phyloP scores from a whole-genome alignment of 2,888 invertebrate genomes.

The Axea sp. region DNA sequence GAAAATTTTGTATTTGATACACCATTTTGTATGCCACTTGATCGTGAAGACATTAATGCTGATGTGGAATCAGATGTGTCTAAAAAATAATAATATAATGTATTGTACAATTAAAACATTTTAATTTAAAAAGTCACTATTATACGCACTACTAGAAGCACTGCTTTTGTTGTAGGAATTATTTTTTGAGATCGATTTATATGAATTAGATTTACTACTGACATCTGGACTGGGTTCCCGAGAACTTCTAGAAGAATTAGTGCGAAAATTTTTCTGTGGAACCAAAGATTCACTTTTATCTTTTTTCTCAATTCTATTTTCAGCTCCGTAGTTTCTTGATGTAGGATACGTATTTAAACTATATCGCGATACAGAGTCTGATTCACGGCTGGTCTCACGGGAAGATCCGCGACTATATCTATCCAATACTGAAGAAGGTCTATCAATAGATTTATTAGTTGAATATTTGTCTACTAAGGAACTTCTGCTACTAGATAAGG shows the following conservation, averaged over 20 bases:
- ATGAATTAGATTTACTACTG: constrained; percentile 69
- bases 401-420: constrained; percentile 71
- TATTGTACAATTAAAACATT: background rate
- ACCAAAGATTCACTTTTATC: constrained; percentile 78
- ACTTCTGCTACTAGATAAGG: constrained; percentile 70
- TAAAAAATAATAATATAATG: constrained; percentile 45
- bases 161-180: constrained; percentile 43
- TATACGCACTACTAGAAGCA: constrained; percentile 57
- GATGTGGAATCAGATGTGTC: constrained; percentile 68
- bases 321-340: constrained; percentile 70
- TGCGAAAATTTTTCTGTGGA: constrained; percentile 79
- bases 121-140: background rate
- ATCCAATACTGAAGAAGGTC: constrained; percentile 73
- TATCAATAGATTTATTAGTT: constrained; percentile 69
- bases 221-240: constrained; percentile 82
- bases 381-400: constrained; percentile 73
- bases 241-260: constrained; percentile 75
- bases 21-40: constrained; percentile 58
- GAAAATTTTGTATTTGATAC: constrained; percentile 64
- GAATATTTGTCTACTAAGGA: constrained; percentile 74
- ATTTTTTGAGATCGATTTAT: constrained; percentile 68
- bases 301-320: constrained; percentile 74
- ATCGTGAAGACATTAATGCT: constrained; percentile 68
- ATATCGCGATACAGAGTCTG: constrained; percentile 71
- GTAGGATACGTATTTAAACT: constrained; percentile 73